Evolutionary conservation across 1,140 invertebrate genomes (phyloP).

Genomic region (Aplysia californica): DNA sequence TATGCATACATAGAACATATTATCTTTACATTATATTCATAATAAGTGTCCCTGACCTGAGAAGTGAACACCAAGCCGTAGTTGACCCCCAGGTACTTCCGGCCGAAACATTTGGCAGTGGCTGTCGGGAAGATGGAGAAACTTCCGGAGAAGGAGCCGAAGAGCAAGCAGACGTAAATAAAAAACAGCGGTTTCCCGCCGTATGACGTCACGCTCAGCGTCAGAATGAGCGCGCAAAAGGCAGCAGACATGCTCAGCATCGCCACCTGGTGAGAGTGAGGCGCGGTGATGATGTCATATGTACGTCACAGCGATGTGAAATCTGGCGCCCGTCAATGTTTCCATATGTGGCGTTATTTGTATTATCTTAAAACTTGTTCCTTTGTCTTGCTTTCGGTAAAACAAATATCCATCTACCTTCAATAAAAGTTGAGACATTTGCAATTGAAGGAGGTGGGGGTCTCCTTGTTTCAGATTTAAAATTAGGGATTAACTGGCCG

Average conservation of each 20-base stretch:
- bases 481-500: neutral
- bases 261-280: constrained; percentile 36
- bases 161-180: constrained; percentile 51
- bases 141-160: constrained; percentile 52
- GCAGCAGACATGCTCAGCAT: constrained; percentile 31
- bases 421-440: too few relatives aligned
- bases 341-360: too few relatives aligned
- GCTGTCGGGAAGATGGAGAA: constrained; percentile 54
- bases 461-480: too few relatives aligned
- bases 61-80: constrained; percentile 57
- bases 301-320: too few relatives aligned
- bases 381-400: too few relatives aligned
- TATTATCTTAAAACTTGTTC: too few relatives aligned
- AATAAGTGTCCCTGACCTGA: constrained; percentile 33
- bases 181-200: constrained; percentile 45
- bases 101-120: constrained; percentile 49
- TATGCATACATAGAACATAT: neutral
- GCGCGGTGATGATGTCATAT: too few relatives aligned
- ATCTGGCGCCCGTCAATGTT: neutral
- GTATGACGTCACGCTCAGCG: constrained; percentile 37
- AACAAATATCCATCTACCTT: too few relatives aligned
- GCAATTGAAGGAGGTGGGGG: too few relatives aligned
- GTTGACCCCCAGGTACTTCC: constrained; percentile 41
- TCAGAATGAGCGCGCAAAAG: constrained; percentile 37
- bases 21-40: neutral